phyloP scores from a whole-genome alignment of 2,113 vertebrate genomes.

The Psilopsiagon aymara region DNA sequence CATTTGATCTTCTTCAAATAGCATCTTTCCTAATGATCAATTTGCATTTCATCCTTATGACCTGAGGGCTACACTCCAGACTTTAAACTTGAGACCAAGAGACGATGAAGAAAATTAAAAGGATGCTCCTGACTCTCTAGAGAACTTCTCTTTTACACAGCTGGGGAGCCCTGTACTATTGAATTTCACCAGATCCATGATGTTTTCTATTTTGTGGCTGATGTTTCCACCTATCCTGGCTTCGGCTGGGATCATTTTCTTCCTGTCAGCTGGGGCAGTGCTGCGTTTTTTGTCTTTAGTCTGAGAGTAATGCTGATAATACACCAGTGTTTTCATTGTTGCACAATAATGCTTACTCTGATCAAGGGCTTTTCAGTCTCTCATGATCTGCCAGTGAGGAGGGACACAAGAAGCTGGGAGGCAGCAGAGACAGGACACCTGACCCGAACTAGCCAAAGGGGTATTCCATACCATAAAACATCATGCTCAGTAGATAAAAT shows the following conservation, averaged over 20 bases:
- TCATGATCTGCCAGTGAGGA: too few relatives aligned
- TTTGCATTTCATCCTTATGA: background rate
- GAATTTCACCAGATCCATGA: background rate
- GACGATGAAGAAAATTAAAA: background rate
- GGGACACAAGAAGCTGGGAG: background rate
- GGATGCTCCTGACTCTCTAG: background rate
- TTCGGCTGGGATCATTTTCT: too few relatives aligned
- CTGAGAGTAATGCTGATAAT: too few relatives aligned
- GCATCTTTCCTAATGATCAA: background rate
- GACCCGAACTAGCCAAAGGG: background rate
- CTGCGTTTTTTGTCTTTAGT: too few relatives aligned
- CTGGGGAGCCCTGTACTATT: background rate
- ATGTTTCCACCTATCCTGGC: background rate
- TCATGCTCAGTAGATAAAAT: background rate
- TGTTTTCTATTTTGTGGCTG: background rate
- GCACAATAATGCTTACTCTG: too few relatives aligned
- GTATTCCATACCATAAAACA: background rate
- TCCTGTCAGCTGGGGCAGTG: too few relatives aligned
- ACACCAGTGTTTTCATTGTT: too few relatives aligned
- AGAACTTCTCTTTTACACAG: background rate
- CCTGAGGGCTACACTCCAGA: accelerated
- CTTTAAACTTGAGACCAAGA: background rate
- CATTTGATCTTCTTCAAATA: background rate
- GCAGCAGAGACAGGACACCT: background rate
- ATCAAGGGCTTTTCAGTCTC: too few relatives aligned